These are phyloP conservation scores for Mylabris sibirica DNA, from an alignment of 2,888 invertebrate genomes.

Conservation along the genomic window DNA sequence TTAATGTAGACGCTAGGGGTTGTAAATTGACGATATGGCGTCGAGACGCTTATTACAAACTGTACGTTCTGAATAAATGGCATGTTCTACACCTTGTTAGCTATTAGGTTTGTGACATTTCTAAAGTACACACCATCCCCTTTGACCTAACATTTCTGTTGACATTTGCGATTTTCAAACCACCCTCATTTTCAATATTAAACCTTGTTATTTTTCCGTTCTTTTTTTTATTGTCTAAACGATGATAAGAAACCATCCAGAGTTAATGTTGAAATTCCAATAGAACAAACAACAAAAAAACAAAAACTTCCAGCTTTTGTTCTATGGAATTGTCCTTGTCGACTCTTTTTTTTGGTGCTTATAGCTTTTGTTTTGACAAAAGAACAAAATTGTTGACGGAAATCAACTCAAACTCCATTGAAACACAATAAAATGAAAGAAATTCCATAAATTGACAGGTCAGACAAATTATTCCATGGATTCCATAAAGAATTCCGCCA, in stretches of 20 bases:
- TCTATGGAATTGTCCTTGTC: no score
- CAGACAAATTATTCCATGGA: not conserved
- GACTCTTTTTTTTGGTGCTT: not conserved
- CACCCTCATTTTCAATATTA: not conserved
- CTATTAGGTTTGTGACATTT: constrained; percentile 1
- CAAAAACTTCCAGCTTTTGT: not conserved
- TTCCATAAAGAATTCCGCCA: no score
- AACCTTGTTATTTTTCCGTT: not conserved
- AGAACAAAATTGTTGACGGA: not conserved
- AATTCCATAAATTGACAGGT: not conserved
- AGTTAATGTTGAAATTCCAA: not conserved
- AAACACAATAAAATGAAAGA: not conserved
- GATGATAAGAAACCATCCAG: no score
- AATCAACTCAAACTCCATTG: not conserved
- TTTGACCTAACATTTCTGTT: not conserved
- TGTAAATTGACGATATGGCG: not conserved
- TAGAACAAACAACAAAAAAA: not conserved
- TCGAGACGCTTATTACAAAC: not conserved
- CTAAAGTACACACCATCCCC: constrained; percentile 6
- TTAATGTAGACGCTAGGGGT: not conserved
- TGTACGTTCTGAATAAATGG: not conserved
- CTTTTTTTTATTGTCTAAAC: not conserved
- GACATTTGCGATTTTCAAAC: not conserved
- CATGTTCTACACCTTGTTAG: not conserved
- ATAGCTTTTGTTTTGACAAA: not conserved